Base-by-base conservation (phyloP, 2,888 invertebrate genomes). In the Galeruca laticollis region DNA sequence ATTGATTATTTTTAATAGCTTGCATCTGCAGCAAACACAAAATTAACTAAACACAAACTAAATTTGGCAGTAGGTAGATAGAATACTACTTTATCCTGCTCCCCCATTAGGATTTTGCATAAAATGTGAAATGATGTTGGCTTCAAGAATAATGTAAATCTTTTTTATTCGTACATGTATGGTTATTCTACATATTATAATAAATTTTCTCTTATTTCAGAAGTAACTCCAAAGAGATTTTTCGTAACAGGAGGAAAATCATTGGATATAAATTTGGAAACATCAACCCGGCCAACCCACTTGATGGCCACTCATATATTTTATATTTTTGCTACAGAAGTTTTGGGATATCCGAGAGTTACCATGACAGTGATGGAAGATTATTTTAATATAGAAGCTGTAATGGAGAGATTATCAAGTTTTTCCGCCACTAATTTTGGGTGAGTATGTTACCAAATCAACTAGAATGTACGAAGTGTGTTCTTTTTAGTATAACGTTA, bases 251-350 rank as follows among this genome's bases (percentile, higher is more conserved):
- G 86, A n/a, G 84, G 84, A 4, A 77, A 83, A 60, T 80, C 85
- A 1, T 70, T 87, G 62, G 83, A 84, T 68, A 84, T 89, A 21
- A 85, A 84, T 1, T 81, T 91, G 65, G 89, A 90, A 79, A 86
- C 88, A 0, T 88, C 90, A 0, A 84, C 84, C 35, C 84, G 89
- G 62, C 79, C 88, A 9, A 87, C 88, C 0, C 90, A 91, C 77
- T 87, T 88, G 69, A 80, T 91, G 47, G 85, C 86, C 37, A 88
- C 90, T 0, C 85, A 88, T 72, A 86, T 90, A 56, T 90, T 89
- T 83, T 87, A 86, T 69, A 89, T 90, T 67, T 89, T 89, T 75
- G 79, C 90, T 10, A 86, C 88, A 56, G 85, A 84, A 77, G 80
- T 87, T 37, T 77, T 88, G 26, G 86, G 85, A 9, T 89, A 88